A percentile compares a stretch with the other conserved stretches of the same genome.
phyloP scores from a whole-genome alignment of 1,140 invertebrate genomes.

The Pantala flavescens region DNA sequence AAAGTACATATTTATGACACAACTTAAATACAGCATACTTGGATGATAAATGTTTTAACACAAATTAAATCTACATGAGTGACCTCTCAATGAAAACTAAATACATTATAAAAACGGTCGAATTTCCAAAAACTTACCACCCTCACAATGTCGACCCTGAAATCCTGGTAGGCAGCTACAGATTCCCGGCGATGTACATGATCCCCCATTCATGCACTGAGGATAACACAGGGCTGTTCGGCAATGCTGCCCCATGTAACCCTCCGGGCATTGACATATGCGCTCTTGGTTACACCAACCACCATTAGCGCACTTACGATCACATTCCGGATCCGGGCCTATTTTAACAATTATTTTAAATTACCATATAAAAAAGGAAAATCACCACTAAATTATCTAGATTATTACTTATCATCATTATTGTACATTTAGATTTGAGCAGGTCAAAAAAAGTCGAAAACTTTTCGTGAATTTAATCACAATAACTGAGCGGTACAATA shows the following conservation, averaged over 20 bases:
- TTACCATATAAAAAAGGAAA: slow-evolving; percentile 15
- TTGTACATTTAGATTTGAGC: not conserved
- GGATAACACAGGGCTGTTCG: slow-evolving; percentile 82
- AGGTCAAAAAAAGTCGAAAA: not conserved
- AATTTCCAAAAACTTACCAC: slow-evolving; percentile 47
- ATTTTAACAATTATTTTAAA: slow-evolving; percentile 17
- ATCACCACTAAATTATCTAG: not conserved
- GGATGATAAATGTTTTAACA: too few species aligned
- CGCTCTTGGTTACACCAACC: slow-evolving; percentile 70
- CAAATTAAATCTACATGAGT: too few species aligned
- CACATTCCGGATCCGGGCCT: slow-evolving; percentile 80
- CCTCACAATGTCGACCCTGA: slow-evolving; percentile 85
- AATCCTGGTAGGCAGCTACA: slow-evolving; percentile 80
- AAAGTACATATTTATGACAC: too few species aligned
- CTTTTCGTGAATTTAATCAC: too few species aligned
- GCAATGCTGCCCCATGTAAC: slow-evolving; percentile 81
- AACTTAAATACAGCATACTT: too few species aligned
- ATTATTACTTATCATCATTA: not conserved
- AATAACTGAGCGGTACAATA: too few species aligned
- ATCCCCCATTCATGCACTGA: slow-evolving; percentile 84
- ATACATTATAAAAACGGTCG: too few species aligned
- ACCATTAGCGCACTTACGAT: slow-evolving; percentile 72
- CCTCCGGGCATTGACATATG: slow-evolving; percentile 76
- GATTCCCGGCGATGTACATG: slow-evolving; percentile 74
- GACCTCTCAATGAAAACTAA: too few species aligned